Percentiles rank a stretch among this genome's conserved stretches.
phyloP scores from a whole-genome alignment of 2,888 invertebrate genomes.

The Eupelmus urozonus region DNA sequence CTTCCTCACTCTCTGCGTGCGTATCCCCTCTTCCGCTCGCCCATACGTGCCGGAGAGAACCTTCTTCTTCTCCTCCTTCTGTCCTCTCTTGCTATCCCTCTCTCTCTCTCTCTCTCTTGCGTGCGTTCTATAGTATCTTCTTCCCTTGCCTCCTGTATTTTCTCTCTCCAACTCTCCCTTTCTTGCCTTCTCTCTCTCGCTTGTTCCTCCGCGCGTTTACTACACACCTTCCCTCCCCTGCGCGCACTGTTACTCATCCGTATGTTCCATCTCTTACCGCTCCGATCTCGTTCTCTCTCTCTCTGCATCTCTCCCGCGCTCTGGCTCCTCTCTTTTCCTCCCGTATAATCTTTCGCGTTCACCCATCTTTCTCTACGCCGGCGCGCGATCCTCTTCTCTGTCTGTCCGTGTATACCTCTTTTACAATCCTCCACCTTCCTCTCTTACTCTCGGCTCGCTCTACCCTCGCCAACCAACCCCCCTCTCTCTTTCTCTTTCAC shows the following conservation, averaged over 20 bases:
- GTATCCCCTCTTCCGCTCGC: neutral
- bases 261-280: conserved; percentile 21
- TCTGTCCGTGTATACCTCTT: conserved; percentile 19
- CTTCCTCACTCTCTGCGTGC: neutral
- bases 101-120: conserved; percentile 3
- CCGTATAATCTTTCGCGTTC: neutral
- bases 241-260: conserved; percentile 11
- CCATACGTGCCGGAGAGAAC: neutral
- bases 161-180: conserved; percentile 15
- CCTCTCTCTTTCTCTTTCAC: conserved; percentile 5
- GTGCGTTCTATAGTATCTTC: neutral
- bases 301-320: neutral
- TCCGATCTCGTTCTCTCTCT: neutral
- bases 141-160: neutral
- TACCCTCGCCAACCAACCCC: conserved; percentile 14
- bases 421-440: conserved; percentile 37
- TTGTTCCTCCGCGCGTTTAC: neutral
- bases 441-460: conserved; percentile 13
- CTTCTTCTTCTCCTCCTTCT: neutral
- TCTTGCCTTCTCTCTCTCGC: conserved; percentile 8
- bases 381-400: conserved; percentile 16
- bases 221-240: neutral
- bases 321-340: conserved; percentile 16
- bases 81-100: neutral
- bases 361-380: neutral